Conservation (phyloP, 2,888 invertebrate genomes). For the Reticulitermes lucifugus region DNA sequence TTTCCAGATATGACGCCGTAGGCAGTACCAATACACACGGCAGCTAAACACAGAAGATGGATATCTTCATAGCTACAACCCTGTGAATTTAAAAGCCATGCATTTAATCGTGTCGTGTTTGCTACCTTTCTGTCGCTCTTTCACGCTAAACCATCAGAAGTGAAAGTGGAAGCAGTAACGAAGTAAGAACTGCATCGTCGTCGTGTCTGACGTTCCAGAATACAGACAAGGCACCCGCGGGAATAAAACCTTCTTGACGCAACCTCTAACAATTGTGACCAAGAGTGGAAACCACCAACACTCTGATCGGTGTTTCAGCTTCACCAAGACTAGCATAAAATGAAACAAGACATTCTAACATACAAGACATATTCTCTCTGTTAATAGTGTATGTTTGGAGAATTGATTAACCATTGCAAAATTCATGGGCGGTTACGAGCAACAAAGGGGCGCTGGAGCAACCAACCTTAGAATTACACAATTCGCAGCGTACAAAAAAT, state of each 20-base stretch:
- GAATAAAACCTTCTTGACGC: not conserved
- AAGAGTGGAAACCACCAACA: not conserved
- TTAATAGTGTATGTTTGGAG: not conserved
- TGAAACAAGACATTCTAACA: not conserved
- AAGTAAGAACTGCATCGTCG: not conserved
- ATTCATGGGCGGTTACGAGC: conserved; percentile 10
- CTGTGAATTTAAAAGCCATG: too few relatives aligned
- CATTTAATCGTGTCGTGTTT: too few relatives aligned
- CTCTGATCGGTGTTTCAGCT: not conserved
- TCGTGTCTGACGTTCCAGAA: not conserved
- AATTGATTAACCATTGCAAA: not conserved
- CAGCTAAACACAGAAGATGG: too few relatives aligned
- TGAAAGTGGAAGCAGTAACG: too few relatives aligned
- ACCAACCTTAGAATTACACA: conserved; percentile 3
- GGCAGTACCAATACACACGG: too few relatives aligned
- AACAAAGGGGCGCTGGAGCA: not conserved
- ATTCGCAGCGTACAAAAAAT: not conserved
- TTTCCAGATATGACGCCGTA: too few relatives aligned
- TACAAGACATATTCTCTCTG: not conserved
- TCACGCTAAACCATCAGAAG: too few relatives aligned
- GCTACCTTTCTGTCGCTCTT: too few relatives aligned
- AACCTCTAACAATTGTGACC: not conserved
- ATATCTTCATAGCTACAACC: too few relatives aligned
- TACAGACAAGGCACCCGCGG: not conserved
- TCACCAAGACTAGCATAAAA: not conserved